phyloP scores from a whole-genome alignment of 2,888 invertebrate species.

The Hyppa rectilinea region DNA sequence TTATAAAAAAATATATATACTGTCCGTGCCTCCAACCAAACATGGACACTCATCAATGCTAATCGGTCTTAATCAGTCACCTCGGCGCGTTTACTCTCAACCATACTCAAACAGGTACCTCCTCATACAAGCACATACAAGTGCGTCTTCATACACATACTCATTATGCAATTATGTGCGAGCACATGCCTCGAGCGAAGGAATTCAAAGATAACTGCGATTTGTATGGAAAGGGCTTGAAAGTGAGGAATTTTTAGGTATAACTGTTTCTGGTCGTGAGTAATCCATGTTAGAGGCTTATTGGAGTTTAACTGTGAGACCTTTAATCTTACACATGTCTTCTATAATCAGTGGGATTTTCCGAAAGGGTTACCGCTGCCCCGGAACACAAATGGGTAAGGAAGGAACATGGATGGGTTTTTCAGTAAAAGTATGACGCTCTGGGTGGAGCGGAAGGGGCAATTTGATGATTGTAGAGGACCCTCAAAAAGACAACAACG shows the following conservation, averaged over 20 bases:
- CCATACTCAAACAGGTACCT: slow-evolving; percentile 66
- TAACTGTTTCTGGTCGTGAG: slow-evolving; percentile 52
- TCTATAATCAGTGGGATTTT: too few relatives aligned
- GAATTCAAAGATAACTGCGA: slow-evolving; percentile 47
- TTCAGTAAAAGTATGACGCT: too few relatives aligned
- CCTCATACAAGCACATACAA: slow-evolving; percentile 56
- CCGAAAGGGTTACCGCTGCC: too few relatives aligned
- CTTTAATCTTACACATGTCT: too few relatives aligned
- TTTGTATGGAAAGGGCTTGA: slow-evolving; percentile 54
- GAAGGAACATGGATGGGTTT: too few relatives aligned
- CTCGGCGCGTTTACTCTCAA: slow-evolving; percentile 72
- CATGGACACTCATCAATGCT: slow-evolving; percentile 70
- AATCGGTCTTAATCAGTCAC: slow-evolving; percentile 85
- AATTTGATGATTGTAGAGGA: too few relatives aligned
- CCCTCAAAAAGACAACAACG: too few relatives aligned
- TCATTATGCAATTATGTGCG: slow-evolving; percentile 75
- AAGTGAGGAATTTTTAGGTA: slow-evolving; percentile 56
- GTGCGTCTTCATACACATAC: slow-evolving; percentile 58
- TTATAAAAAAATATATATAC: neutral
- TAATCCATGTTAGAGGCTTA: slow-evolving; percentile 15
- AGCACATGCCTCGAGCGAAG: slow-evolving; percentile 34
- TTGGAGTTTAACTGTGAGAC: neutral
- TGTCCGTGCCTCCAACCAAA: slow-evolving; percentile 12
- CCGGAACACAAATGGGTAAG: too few relatives aligned
- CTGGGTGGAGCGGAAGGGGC: too few relatives aligned